These are phyloP conservation scores for Pseudocheirus occidentalis DNA, from an alignment of 2,797 vertebrate genomes.

Conservation along the genomic window DNA sequence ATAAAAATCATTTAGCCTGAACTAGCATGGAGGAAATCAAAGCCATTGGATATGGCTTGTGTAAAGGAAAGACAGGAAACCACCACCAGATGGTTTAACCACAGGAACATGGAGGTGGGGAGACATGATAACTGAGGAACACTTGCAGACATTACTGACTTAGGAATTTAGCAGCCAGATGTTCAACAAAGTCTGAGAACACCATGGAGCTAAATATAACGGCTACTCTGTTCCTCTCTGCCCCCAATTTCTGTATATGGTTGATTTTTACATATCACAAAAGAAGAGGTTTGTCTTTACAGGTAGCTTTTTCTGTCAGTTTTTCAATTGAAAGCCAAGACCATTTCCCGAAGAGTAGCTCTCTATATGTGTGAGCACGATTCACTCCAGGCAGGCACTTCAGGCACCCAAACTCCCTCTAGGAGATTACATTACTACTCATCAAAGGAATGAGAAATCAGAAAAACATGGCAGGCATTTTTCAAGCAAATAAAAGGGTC, in stretches of 20 bases:
- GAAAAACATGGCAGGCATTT: conserved; percentile 28
- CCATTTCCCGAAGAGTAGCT: neutral
- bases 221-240: neutral
- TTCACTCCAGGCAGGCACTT: neutral
- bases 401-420: neutral
- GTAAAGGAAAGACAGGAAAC: neutral
- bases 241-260: neutral
- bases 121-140: neutral
- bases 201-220: neutral
- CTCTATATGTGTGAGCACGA: too few species aligned
- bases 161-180: neutral
- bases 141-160: neutral
- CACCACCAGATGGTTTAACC: neutral
- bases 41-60: neutral
- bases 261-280: neutral
- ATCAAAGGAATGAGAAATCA: conserved; percentile 45
- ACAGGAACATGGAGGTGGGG: neutral
- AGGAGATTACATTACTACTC: conserved; percentile 29
- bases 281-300: conserved; percentile 22
- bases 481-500: conserved; percentile 57
- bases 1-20: neutral
- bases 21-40: neutral
- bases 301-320: conserved; percentile 5
- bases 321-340: conserved; percentile 48
- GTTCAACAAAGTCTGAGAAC: neutral